These are phyloP conservation scores for Anthoscopus minutus DNA, from an alignment of 2,113 vertebrate species.

Conservation along the genomic window DNA sequence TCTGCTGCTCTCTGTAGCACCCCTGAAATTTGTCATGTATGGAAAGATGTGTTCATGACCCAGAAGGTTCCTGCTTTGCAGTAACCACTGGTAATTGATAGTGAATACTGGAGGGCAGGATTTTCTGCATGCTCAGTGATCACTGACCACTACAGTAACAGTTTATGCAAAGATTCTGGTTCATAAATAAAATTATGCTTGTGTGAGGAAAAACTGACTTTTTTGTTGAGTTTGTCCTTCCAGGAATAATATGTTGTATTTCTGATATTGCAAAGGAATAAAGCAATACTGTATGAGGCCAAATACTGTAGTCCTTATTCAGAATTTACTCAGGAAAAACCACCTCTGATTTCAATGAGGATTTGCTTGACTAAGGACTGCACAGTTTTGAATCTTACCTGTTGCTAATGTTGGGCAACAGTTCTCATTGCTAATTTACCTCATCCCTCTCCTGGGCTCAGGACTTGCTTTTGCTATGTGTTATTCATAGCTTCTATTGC, in stretches of 20 bases:
- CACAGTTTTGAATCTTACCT: background rate
- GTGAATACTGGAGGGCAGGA: background rate
- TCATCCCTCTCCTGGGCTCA: background rate
- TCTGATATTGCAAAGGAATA: background rate
- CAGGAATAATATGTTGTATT: background rate
- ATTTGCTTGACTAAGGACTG: background rate
- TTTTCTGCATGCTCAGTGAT: background rate
- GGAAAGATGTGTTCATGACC: background rate
- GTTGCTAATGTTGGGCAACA: background rate
- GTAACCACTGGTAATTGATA: background rate
- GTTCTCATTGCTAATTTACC: slow-evolving; percentile 1
- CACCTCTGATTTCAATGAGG: background rate
- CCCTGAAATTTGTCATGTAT: background rate
- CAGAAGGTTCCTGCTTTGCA: background rate
- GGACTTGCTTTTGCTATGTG: slow-evolving; percentile 5
- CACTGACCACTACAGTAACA: background rate
- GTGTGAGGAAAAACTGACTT: background rate
- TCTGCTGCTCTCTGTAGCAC: background rate
- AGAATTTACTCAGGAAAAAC: slow-evolving; percentile 43
- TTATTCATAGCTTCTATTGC: slow-evolving; percentile 4
- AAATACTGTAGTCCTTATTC: background rate
- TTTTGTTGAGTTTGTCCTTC: background rate
- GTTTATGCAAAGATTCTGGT: background rate
- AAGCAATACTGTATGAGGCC: background rate
- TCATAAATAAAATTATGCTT: background rate